Base-by-base conservation (phyloP, 2,888 invertebrate species). In the Hecatera dysodea region DNA sequence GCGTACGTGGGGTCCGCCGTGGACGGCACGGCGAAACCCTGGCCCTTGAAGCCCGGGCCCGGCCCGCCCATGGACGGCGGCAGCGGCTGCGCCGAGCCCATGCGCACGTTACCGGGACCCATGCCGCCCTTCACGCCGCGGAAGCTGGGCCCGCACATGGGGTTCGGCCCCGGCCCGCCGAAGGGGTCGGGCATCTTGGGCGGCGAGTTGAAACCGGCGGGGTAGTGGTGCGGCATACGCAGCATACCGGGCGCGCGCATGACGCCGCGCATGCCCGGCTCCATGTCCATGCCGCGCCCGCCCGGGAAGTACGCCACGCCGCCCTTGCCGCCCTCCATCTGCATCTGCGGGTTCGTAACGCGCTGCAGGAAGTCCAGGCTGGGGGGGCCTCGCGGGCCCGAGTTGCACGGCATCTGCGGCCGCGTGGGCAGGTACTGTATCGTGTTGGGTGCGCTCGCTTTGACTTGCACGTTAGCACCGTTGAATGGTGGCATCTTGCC, bases 381-480 rank as follows among this genome's bases (percentile, higher is more conserved):
- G 52, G 98, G 98, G 8, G 98, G 98, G 15, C 98, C 98, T 56
- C 98, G 96, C 1, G 98, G 98, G 65, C 97, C 97, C 42, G 96
- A 96, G 75, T 97, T 96, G 88, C 97, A 97, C 17, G 97, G 97
- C 87, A 97, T 97, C 90, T 98, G 98, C n/a, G 99, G 98, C 94
- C 99, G 97, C 64, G 99, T 98, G 29, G 99, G 99, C 92, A 99
- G 97, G 96, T 99, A 99, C 96, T 99, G 99, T 91, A 99, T 99
- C 48, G 99, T 99, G 94, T 99, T 99, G 0, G 99, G 99, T 17
- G 99, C 99, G 93, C 98, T 99, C 15, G 99, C 98, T 94, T 99
- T 99, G 36, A 99, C 99, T 94, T 98, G 98, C 53, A 98, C 98
- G 93, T 98, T 99, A 15, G 96, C 96, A 12, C 96, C 96, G 90